A percentile compares a stretch with the other conserved stretches of the same genome.
phyloP scores from a whole-genome alignment of 2,888 invertebrate genomes.

The Volucella zonaria region DNA sequence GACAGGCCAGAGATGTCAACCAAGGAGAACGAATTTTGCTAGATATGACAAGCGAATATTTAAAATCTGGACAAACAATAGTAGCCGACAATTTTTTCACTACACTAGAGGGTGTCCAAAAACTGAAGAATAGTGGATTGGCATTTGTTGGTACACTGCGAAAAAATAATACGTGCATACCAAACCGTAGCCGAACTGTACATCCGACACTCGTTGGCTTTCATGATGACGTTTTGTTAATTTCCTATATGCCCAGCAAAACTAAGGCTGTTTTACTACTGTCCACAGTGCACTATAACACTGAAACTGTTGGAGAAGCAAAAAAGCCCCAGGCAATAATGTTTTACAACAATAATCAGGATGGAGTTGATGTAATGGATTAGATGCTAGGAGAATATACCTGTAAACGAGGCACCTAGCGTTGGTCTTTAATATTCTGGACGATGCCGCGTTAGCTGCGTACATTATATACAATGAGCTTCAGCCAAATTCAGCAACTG shows the following conservation, averaged over 20 bases:
- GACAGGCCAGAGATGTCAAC: too few species aligned
- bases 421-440: too few species aligned
- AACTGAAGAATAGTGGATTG: neutral
- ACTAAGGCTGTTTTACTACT: too few species aligned
- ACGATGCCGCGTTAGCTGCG: too few species aligned
- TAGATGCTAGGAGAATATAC: too few species aligned
- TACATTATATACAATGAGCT: too few species aligned
- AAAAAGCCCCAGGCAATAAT: neutral
- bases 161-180: neutral
- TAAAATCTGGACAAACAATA: constrained; percentile 18
- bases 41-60: constrained; percentile 20
- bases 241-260: neutral
- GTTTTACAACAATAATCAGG: neutral
- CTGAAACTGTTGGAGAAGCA: too few species aligned
- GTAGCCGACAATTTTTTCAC: constrained; percentile 37
- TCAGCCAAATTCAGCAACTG: too few species aligned
- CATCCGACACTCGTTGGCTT: neutral
- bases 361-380: neutral
- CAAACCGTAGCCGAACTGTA: neutral
- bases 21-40: constrained; percentile 21
- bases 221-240: neutral
- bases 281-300: too few species aligned
- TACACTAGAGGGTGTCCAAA: neutral
- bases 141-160: neutral
- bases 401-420: too few species aligned